phyloP scores from a whole-genome alignment of 1,140 invertebrate genomes.

The Bombus affinis region DNA sequence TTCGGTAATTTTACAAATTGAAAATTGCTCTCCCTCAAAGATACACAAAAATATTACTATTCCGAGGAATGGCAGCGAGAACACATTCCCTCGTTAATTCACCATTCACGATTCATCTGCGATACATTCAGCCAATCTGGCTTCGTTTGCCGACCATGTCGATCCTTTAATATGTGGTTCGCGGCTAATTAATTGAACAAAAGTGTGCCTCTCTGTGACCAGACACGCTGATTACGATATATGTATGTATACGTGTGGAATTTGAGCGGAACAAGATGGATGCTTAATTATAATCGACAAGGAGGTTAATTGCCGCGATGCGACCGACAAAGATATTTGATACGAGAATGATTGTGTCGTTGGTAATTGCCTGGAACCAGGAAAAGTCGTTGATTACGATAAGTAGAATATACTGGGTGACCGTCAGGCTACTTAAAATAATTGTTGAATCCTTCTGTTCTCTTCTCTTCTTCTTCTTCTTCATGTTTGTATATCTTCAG shows the following conservation, averaged over 20 bases:
- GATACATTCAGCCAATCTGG: not conserved
- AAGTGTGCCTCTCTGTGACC: not conserved
- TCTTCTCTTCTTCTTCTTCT: not conserved
- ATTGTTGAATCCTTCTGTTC: too few species aligned
- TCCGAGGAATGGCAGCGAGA: too few species aligned
- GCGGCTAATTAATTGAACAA: conserved; percentile 19
- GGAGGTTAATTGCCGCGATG: conserved; percentile 11
- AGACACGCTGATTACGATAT: too few species aligned
- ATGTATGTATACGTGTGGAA: not conserved
- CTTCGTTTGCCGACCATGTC: not conserved
- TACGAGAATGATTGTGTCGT: not conserved
- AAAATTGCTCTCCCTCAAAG: not conserved
- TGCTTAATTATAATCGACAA: not conserved
- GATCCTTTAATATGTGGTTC: not conserved
- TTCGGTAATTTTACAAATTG: not conserved
- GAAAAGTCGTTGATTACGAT: not conserved
- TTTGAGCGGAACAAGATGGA: not conserved
- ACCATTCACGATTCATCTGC: not conserved
- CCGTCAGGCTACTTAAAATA: not conserved
- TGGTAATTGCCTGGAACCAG: not conserved
- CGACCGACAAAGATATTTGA: not conserved
- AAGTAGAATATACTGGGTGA: not conserved
- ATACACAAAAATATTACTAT: not conserved
- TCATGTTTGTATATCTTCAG: not conserved
- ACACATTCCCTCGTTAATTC: not conserved